Evolutionary conservation across 2,113 vertebrate genomes (phyloP).

Genomic region (Ondatra zibethicus): DNA sequence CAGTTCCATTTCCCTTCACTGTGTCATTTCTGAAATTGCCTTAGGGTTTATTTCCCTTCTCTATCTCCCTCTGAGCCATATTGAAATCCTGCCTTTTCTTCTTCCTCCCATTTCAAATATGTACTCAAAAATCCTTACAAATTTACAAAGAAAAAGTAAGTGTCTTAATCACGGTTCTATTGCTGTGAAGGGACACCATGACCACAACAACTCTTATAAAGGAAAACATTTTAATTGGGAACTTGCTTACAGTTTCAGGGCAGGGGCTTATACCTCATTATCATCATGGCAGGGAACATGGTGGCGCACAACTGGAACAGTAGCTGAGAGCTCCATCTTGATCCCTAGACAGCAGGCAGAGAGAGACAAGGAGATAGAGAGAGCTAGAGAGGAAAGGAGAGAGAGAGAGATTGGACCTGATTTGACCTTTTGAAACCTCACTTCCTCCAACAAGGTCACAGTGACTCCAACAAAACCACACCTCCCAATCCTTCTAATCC

Average conservation of each 20-base stretch:
- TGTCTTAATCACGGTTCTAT: neutral
- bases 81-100: neutral
- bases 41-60: neutral
- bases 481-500: neutral
- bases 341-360: neutral
- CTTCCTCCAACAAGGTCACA: neutral
- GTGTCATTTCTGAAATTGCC: neutral
- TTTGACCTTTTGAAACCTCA: neutral
- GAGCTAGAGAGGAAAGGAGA: no score
- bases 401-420: neutral
- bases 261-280: neutral
- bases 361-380: neutral
- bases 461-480: neutral
- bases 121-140: slow-evolving; percentile 26
- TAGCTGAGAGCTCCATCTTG: neutral
- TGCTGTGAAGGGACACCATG: neutral
- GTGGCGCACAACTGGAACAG: no score
- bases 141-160: slow-evolving; percentile 37
- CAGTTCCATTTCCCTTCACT: neutral
- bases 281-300: no score
- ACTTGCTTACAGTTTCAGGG: neutral
- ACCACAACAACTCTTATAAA: neutral
- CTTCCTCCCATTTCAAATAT: neutral
- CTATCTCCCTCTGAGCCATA: neutral
- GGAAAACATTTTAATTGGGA: neutral